Evolutionary conservation across 2,888 invertebrate genomes (phyloP), one percentile per base, ranked within the genome.

Genomic region (Caenorhabditis panamensis): DNA sequence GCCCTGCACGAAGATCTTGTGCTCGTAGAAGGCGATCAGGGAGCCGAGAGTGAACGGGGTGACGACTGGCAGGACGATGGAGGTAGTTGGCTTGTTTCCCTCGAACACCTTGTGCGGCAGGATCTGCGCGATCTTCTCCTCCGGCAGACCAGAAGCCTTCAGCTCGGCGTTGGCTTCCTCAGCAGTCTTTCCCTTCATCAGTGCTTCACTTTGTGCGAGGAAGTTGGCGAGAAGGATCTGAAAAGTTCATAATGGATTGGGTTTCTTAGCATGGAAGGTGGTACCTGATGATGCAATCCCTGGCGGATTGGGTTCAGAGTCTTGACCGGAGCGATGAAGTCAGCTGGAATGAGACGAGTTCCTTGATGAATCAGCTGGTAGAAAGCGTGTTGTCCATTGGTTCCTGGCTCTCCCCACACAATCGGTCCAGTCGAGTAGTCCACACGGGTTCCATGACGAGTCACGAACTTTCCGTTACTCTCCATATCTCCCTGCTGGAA

Each of bases 361-460:
- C 93, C 85, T 59, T 86, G 83, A 63, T 79, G 76, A 24, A 82
- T 82, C 54, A 73, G 44, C 92, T 99, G 99, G 92, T 99, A 99
- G 93, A 99, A 99, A 73, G 99, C 99, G 92, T 99, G 99, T 91
- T 99, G 99, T 0, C 99, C 99, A 92, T 99, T 99, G 51, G 99
- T 99, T 22, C 99, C 99, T 0, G 99, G 97, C 92, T 99, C 98
- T 67, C 99, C 99, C 96, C 96, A 97, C 66, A 95, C 95, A 82
- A 96, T 95, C 69, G 96, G 95, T 0, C 96, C 93, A 8, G 93
- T 93, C n/a, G 89, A 89, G 88, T 93, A 93, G 82, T 91, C 89
- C 4, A 93, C 93, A 13, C 89, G 87, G 36, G 89, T 79, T 2
- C 93, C 93, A 82, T 86, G 85, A 31, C 89, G 87, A 1, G 92